A percentile compares a stretch with the other conserved stretches of the same genome.
Evolutionary conservation across 1,140 invertebrate genomes (phyloP).

Genomic region (Argopecten irradians): DNA sequence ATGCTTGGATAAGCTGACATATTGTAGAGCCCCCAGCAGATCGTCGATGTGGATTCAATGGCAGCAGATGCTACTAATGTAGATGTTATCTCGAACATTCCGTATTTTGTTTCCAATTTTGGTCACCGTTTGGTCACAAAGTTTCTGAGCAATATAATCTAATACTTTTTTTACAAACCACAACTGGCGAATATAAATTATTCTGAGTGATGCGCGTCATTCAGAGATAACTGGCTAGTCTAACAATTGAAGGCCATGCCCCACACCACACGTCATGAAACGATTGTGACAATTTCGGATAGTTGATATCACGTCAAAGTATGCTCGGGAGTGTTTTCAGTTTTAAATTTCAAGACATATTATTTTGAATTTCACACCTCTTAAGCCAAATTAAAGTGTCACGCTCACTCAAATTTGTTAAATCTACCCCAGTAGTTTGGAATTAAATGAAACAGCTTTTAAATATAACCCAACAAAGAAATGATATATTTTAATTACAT

Average conservation of each 20-base stretch:
- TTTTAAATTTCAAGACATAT: slow-evolving; percentile 23
- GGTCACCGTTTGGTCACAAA: slow-evolving; percentile 11
- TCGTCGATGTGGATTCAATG: neutral
- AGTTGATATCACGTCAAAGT: slow-evolving; percentile 4
- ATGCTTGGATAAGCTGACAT: neutral
- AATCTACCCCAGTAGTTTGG: neutral
- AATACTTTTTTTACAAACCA: slow-evolving; percentile 18
- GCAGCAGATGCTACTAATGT: neutral
- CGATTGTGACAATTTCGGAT: neutral
- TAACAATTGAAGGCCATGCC: neutral
- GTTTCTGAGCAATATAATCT: neutral
- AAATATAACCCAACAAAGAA: neutral
- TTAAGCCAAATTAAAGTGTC: neutral
- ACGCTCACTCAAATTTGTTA: neutral
- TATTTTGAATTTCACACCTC: slow-evolving; percentile 3
- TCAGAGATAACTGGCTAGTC: neutral
- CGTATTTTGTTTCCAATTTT: slow-evolving; percentile 23
- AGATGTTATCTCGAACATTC: neutral
- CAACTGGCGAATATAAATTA: neutral
- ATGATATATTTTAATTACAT: slow-evolving; percentile 1
- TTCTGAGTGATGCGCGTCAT: neutral
- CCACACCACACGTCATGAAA: neutral
- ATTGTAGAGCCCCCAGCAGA: slow-evolving; percentile 13
- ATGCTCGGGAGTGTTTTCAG: neutral
- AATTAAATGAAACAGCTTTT: neutral